Evolutionary conservation across 2,888 invertebrate genomes (phyloP), one percentile per base, ranked within the genome.

Genomic region (Caenorhabditis japonica): DNA sequence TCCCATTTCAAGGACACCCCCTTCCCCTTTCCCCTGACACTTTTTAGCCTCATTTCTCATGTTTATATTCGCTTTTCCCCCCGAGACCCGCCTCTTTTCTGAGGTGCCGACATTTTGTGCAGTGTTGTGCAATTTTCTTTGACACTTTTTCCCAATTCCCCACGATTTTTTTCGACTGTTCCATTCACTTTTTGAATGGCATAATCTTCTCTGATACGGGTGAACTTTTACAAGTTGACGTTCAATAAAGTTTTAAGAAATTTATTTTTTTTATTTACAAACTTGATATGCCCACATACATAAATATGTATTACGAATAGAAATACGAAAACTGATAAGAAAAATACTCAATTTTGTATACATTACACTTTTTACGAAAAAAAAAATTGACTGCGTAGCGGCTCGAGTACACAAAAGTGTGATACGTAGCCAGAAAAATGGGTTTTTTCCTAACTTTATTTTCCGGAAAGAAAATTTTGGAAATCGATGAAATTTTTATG

Each of bases 181-280:
- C 44, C 66, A 60, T 52, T 66, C 56, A 55, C 41, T 53, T 70
- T 69, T 61, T 55, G 49, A 59, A 61, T 61, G 56, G 51, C 49
- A 70, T 70, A 56, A 60, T 61, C 41, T 23, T 7, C 30, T 13
- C 30, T 12, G 15, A 33, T 44, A 38, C 60, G 61, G 61, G 68
- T 68, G 25, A 15, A 38, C 19, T 34, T 33, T 34, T 55, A n/a
- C n/a, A n/a, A n/a, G n/a, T 10, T 39, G n/a, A 19, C n/a, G 17
- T 36, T 34, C 34, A 49, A 59, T 68, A 59, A 59, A 58, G 58
- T 51, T 51, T 58, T 58, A 58, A 51, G 13, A 17, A 53, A 25
- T 15, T 33, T n/a, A n/a, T n/a, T n/a, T n/a, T n/a, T n/a, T n/a
- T n/a, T n/a, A n/a, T n/a, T n/a, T n/a, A n/a, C n/a, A n/a, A n/a